Evolutionary conservation across 2,113 vertebrate genomes (phyloP), one percentile per base, ranked within the genome.

Genomic region (Dissostichus mawsoni): DNA sequence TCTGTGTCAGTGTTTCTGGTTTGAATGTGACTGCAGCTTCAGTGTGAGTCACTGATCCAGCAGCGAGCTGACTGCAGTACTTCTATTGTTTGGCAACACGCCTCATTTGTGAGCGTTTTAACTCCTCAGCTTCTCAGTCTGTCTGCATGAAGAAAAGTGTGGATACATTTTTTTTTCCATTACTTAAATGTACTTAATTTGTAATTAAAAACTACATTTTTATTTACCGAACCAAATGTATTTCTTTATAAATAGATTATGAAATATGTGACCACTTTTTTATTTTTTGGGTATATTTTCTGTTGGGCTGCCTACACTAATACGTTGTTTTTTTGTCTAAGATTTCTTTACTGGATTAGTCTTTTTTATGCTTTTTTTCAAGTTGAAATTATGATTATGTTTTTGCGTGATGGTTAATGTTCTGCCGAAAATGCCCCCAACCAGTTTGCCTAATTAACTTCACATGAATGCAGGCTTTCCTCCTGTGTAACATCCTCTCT

Each of bases 31-130:
- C 89, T 88, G 87, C 83, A 84, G 87, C 88, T 88, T 76, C 84
- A 76, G 86, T 57, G 82, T 90, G 90, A 91, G 88, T 90, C 89
- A 90, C 89, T 92, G 86, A 92, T 92, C 86, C 81, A 89, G 87
- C 74, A 69, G 76, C 73, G 86, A 90, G 87, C 89, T 86, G 89
- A 92, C 92, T 92, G 90, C 92, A 87, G 90, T 90, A 33, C 86
- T 84, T 86, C 89, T 79, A 78, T 92, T 93, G 90, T 89, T 90
- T 82, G 89, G 87, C 81, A 78, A 62, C 76, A 48, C 45, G 3
- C 81, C 74, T 76, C 33, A 36, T 85, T 82, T 82, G 82, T 76
- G 56, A 74, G 64, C 72, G 83, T 56, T 72, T 81, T 7, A 67
- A 45, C 58, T 78, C 69, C 56, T 78, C 69, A 44, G 84, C 67